Base-by-base conservation (phyloP, 2,888 invertebrate genomes). In the Empis livida region DNA sequence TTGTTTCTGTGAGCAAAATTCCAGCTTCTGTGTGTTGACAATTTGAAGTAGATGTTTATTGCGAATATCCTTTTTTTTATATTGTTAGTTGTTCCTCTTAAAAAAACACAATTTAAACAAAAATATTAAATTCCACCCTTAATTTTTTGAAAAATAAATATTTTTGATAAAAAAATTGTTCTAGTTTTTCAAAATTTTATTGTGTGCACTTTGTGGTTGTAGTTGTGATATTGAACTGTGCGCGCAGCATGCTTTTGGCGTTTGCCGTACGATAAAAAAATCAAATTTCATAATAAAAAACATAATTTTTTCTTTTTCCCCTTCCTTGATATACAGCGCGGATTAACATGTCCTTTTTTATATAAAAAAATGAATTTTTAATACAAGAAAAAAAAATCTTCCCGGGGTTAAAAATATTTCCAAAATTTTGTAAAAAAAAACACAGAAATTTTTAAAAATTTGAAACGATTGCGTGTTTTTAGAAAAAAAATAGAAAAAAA, bases 41-140 rank as follows among this genome's bases (percentile, higher is more conserved):
- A 49, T 47, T 50, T 54, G 50, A 53, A 56, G 55, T 54, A 51
- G 46, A 47, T 53, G 51, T 53, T 53, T 55, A 49, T 51, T 46
- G 31, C 41, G 31, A 42, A 37, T 30, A 14, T 10, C 14, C 40
- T 40, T 40, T 40, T 47, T 17, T 44, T 38, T 17, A n/a, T n/a
- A n/a, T 37, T 46, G n/a, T n/a, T n/a, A n/a, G n/a, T n/a, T 32
- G 32, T 47, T 37, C 23, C 23, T 37, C 43, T 37, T 32, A 38
- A 43, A 42, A n/a, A 9, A 37, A 17, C 16, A 15, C 16, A 16
- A 40, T 15, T 16, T 27, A 27, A 27, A 27, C 23, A 27, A 27
- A 27, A 27, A 27, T 27, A 27, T 27, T 27, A 27, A 27, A 27
- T 27, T 27, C 23, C 23, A 27, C 23, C 23, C 23, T 27, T 27